Evolutionary conservation across 92 coral and sea anemone species (phyloP).

Genomic region (Siderastrea siderea): DNA sequence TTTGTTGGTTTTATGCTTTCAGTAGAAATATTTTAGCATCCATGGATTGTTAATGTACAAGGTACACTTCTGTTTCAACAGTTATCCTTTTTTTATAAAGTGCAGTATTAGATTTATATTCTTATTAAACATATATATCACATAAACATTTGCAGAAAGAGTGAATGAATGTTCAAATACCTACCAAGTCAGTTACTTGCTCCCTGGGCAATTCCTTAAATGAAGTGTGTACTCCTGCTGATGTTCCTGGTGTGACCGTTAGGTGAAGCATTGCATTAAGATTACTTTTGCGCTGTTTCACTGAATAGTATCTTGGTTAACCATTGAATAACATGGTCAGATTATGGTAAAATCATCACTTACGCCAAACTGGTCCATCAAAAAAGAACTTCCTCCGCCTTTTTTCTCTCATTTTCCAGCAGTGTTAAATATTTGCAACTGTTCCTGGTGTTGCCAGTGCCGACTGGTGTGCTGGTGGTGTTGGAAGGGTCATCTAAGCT

Average conservation of each 20-base stretch:
- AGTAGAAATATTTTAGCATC: too few relatives aligned
- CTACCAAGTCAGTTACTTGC: neutral
- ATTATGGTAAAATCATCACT: conserved; percentile 68
- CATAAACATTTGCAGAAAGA: conserved; percentile 2
- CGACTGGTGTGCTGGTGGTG: neutral
- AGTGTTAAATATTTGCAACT: neutral
- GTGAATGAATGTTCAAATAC: neutral
- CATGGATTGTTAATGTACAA: too few relatives aligned
- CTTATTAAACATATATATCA: neutral
- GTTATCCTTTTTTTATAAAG: neutral
- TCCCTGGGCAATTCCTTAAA: conserved; percentile 7
- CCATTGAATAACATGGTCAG: conserved; percentile 63
- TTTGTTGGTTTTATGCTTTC: too few relatives aligned
- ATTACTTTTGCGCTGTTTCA: conserved; percentile 39
- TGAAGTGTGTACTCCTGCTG: neutral
- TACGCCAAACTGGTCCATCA: conserved; percentile 76
- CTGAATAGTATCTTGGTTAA: conserved; percentile 56
- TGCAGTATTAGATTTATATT: neutral
- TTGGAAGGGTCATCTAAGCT: conserved; percentile 2
- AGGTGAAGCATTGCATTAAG: neutral
- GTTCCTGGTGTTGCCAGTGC: too few relatives aligned
- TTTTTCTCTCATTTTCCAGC: neutral
- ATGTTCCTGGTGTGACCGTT: neutral
- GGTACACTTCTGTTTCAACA: neutral
- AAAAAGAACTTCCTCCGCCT: conserved; percentile 50